Evolutionary conservation across 1,140 invertebrate genomes (phyloP).

Genomic region (Dysdera silvatica): DNA sequence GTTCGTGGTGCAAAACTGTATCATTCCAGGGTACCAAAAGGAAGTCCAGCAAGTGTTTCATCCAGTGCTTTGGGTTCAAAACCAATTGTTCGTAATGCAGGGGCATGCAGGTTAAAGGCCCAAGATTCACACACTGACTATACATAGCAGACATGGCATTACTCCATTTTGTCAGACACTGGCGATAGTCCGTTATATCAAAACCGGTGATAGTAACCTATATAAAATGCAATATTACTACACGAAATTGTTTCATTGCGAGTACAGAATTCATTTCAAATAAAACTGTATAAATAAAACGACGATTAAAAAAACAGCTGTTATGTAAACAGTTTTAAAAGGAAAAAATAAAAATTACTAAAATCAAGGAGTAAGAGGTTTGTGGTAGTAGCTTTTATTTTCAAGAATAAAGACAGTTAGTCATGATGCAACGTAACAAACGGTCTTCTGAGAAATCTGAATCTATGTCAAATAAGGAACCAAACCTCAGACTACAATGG

Average conservation of each 20-base stretch:
- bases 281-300: too few relatives aligned
- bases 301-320: conserved; percentile 1
- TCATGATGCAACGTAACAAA: too few relatives aligned
- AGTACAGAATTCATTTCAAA: too few relatives aligned
- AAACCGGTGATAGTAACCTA: conserved; percentile 96
- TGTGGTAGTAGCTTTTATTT: neutral
- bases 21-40: conserved; percentile 91
- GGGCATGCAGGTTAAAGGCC: conserved; percentile 67
- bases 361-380: neutral
- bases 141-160: conserved; percentile 89
- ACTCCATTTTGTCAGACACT: conserved; percentile 94
- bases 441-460: too few relatives aligned
- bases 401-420: too few relatives aligned
- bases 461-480: too few relatives aligned
- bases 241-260: neutral
- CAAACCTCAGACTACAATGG: too few relatives aligned
- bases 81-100: conserved; percentile 96
- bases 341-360: neutral
- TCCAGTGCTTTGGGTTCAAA: conserved; percentile 79
- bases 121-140: conserved; percentile 81
- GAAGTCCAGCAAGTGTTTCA: conserved; percentile 83
- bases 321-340: neutral
- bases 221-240: conserved; percentile 30
- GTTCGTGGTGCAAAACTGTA: conserved; percentile 92
- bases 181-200: conserved; percentile 83